Evolutionary conservation across 2,113 vertebrate genomes (phyloP).

Genomic region (Mustela lutreola): DNA sequence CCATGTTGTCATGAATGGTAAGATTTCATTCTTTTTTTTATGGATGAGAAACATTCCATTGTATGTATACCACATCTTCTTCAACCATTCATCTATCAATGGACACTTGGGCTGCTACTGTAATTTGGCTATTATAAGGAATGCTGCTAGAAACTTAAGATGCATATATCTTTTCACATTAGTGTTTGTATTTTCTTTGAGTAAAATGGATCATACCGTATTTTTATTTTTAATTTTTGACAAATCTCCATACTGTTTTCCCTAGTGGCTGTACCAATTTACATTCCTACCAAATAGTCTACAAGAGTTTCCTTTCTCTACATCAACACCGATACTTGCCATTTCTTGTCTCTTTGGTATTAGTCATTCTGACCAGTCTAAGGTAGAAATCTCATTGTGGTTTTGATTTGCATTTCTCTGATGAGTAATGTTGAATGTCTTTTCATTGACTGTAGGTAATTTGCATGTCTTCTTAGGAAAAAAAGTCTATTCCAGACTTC

Average conservation of each 20-base stretch:
- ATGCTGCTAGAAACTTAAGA: neutral
- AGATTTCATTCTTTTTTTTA: neutral
- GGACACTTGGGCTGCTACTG: neutral
- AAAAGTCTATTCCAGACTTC: neutral
- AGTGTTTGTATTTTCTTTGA: neutral
- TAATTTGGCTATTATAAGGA: neutral
- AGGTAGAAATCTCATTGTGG: neutral
- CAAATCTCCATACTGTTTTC: neutral
- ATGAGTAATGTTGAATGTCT: neutral
- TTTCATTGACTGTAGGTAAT: neutral
- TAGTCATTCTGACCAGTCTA: neutral
- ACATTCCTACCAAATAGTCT: neutral
- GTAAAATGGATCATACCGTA: neutral
- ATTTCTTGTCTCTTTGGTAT: neutral
- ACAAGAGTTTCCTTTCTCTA: neutral
- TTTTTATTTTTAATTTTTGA: neutral
- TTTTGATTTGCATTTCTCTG: neutral
- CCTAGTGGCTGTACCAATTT: neutral
- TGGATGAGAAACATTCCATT: neutral
- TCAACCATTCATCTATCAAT: neutral
- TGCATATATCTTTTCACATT: neutral
- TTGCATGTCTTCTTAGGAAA: neutral
- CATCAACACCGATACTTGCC: neutral
- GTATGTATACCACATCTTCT: neutral
- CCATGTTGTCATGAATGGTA: neutral